Conservation (phyloP, 2,113 vertebrate species). For the Cottus gobio region DNA sequence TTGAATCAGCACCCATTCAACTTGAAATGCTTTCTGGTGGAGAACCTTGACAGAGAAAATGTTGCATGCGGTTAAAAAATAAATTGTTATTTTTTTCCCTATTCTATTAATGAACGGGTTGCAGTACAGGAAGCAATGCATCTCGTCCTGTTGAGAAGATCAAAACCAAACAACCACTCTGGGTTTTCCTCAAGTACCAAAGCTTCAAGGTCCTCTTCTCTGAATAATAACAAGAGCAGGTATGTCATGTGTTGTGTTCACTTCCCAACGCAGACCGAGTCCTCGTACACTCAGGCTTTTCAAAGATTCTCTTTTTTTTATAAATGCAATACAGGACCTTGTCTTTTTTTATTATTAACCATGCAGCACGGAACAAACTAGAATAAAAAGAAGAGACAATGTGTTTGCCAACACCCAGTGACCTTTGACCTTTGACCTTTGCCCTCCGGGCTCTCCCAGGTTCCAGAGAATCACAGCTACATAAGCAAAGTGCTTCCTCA, state of each 20-base stretch:
- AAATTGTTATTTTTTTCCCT: no score
- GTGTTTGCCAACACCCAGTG: neutral
- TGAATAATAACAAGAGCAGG: neutral
- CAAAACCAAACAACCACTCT: neutral
- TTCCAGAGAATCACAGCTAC: no score
- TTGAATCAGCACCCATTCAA: conserved; percentile 25
- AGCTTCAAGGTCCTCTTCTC: conserved; percentile 8
- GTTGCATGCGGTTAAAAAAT: no score
- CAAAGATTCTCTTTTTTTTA: neutral
- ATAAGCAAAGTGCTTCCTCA: no score
- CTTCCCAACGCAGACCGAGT: no score
- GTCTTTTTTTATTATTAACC: conserved; percentile 7
- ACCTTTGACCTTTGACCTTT: no score
- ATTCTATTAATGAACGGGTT: no score
- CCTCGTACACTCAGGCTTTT: no score
- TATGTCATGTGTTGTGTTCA: no score
- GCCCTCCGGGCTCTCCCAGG: no score
- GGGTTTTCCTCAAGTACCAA: conserved; percentile 13
- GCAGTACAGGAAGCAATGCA: neutral
- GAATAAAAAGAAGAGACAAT: neutral
- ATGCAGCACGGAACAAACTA: neutral
- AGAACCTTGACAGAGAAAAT: conserved; percentile 11
- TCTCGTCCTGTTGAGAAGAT: conserved; percentile 17
- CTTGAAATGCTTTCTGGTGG: neutral
- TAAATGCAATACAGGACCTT: neutral